These are phyloP conservation scores for Vespertilio murinus DNA, from an alignment of 2,797 vertebrate genomes.

Conservation along the genomic window DNA sequence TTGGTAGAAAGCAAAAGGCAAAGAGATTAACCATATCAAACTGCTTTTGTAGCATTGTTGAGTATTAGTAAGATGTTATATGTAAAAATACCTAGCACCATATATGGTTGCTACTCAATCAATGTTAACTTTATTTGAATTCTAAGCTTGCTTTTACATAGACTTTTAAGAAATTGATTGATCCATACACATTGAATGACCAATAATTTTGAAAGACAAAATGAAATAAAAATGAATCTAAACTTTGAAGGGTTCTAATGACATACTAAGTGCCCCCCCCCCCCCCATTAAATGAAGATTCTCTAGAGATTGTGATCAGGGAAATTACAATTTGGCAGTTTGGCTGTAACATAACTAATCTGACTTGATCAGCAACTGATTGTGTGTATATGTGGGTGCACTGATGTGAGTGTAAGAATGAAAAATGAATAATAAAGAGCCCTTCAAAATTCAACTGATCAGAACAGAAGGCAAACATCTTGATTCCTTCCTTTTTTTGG, in stretches of 20 bases:
- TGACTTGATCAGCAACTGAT: background rate
- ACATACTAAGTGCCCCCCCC: no score
- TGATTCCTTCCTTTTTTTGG: background rate
- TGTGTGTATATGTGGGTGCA: fast-evolving
- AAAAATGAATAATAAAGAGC: background rate
- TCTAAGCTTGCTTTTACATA: background rate
- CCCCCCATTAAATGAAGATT: background rate
- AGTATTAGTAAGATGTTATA: background rate
- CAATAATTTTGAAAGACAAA: background rate
- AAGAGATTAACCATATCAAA: background rate
- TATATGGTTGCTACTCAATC: background rate
- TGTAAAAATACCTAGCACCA: background rate
- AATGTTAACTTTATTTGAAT: background rate
- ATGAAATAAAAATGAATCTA: background rate
- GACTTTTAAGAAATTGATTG: background rate
- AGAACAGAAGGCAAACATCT: background rate
- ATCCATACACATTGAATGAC: background rate
- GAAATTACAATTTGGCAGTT: background rate
- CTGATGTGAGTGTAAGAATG: background rate
- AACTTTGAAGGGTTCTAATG: background rate
- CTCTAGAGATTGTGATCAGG: background rate
- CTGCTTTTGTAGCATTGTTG: background rate
- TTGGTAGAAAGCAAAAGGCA: background rate
- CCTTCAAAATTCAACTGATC: background rate
- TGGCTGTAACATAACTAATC: background rate